Conservation (phyloP, 2,888 invertebrate species). For the Thymelicus acteon region DNA sequence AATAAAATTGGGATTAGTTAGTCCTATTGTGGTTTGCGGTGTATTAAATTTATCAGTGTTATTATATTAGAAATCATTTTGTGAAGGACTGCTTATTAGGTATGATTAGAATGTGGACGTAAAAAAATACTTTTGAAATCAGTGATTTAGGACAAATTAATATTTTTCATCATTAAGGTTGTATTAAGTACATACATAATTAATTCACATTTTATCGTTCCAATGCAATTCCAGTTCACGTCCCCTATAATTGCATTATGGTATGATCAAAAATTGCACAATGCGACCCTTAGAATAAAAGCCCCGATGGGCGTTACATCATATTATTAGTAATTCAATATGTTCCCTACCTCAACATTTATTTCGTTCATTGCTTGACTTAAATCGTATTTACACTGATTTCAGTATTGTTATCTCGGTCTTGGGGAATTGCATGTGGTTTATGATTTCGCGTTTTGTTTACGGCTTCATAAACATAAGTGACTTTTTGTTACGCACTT, state of each 20-base stretch:
- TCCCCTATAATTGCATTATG: slow-evolving; percentile 23
- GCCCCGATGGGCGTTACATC: slow-evolving; percentile 41
- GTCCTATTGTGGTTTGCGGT: slow-evolving; percentile 1
- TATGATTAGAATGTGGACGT: no score
- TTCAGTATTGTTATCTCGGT: slow-evolving; percentile 54
- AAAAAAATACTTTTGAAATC: no score
- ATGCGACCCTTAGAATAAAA: slow-evolving; percentile 32
- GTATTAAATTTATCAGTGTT: not conserved
- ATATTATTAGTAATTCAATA: slow-evolving; percentile 55
- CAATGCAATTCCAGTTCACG: slow-evolving; percentile 10
- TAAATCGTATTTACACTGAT: slow-evolving; percentile 59
- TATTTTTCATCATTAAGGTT: not conserved
- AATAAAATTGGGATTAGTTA: slow-evolving; percentile 14
- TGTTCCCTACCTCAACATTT: slow-evolving; percentile 49
- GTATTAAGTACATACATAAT: not conserved
- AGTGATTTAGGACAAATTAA: no score
- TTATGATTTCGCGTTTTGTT: slow-evolving; percentile 24
- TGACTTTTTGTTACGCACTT: slow-evolving; percentile 1
- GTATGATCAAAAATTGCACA: slow-evolving; percentile 31
- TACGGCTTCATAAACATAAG: slow-evolving; percentile 16
- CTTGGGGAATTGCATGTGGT: slow-evolving; percentile 26
- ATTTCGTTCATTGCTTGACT: slow-evolving; percentile 50
- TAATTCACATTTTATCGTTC: not conserved
- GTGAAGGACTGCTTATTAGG: not conserved
- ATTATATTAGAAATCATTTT: not conserved